Base-by-base conservation (phyloP, 2,113 vertebrate genomes). In the Epinephelus cyanopodus region DNA sequence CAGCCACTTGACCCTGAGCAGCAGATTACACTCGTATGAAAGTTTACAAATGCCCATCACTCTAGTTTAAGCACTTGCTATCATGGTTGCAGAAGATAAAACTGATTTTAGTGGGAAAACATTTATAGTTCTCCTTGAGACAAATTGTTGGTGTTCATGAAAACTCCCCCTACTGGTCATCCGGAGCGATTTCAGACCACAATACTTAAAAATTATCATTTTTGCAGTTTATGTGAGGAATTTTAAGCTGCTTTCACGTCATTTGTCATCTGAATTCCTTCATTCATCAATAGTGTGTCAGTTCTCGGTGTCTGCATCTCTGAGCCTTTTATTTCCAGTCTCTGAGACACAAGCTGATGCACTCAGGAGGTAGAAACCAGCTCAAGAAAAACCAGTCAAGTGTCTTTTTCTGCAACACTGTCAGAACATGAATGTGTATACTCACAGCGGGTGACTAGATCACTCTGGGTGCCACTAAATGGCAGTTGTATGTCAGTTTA, bases 11-110 rank as follows among this genome's bases (percentile, higher is more conserved):
- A 77, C 86, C 80, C 57, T 78, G 78, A 82, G 67, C 37, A 5
- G 52, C 39, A 76, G 77, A 79, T 79, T 82, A 80, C 21, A 47
- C 2, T 0, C 11, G 50, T 53, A 25, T 11, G 6, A 71, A 69
- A 78, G 78, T 71, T 84, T 80, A 77, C 13, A 29, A 65, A 63
- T 25, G 39, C n/a, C 74, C 48, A 14, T 56, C 8, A 3, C 15
- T 4, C 1, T 18, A 45, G 68, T 29, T 62, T 5, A 61, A 67
- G 27, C 29, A 61, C 27, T 58, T n/a, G 2, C 58, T 83, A 63
- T 76, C 57, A 6, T 53, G 72, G 84, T 82, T 75, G 56, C 45
- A 21, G 18, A 23, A 77, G 79, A 81, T 82, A 65, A 45, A 70
- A 75, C 3, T 2, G 25, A 3, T 60, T 56, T 21, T 15, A 15